These are phyloP conservation scores for Xestia xanthographa DNA, from an alignment of 2,888 invertebrate genomes.

Conservation along the genomic window DNA sequence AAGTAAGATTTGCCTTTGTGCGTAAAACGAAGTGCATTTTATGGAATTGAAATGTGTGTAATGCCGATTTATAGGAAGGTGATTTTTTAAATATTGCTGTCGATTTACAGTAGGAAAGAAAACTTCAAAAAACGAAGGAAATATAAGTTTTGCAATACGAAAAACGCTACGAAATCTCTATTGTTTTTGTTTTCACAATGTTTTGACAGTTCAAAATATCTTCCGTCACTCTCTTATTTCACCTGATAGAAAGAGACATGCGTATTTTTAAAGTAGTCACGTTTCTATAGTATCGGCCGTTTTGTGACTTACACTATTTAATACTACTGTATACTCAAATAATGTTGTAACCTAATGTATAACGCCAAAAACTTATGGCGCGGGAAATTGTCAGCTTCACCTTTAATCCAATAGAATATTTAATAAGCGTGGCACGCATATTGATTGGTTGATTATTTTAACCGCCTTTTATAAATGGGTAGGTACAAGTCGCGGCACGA, in stretches of 20 bases:
- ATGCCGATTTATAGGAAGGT: conserved; percentile 10
- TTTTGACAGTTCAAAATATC: not conserved
- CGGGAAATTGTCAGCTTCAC: not conserved
- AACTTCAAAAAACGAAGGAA: not conserved
- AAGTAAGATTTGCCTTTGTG: conserved; percentile 25
- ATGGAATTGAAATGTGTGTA: conserved; percentile 58
- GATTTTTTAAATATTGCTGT: not conserved
- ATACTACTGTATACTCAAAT: conserved; percentile 31
- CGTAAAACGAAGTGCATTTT: conserved; percentile 41
- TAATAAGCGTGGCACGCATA: conserved; percentile 12
- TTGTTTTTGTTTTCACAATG: too few species aligned
- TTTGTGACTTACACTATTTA: conserved; percentile 19
- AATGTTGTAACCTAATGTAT: conserved; percentile 44
- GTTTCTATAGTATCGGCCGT: conserved; percentile 10
- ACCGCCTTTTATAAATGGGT: conserved; percentile 12
- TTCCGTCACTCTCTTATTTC: not conserved
- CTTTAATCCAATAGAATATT: conserved; percentile 27
- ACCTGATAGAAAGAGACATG: not conserved
- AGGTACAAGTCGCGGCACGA: too few species aligned
- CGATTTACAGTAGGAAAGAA: not conserved
- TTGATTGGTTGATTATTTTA: conserved; percentile 43
- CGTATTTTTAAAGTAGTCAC: conserved; percentile 13
- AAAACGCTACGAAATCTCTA: not conserved
- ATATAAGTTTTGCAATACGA: not conserved
- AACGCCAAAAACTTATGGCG: conserved; percentile 39